phyloP scores from a whole-genome alignment of 2,797 vertebrate genomes.

The Cottoperca gobio region DNA sequence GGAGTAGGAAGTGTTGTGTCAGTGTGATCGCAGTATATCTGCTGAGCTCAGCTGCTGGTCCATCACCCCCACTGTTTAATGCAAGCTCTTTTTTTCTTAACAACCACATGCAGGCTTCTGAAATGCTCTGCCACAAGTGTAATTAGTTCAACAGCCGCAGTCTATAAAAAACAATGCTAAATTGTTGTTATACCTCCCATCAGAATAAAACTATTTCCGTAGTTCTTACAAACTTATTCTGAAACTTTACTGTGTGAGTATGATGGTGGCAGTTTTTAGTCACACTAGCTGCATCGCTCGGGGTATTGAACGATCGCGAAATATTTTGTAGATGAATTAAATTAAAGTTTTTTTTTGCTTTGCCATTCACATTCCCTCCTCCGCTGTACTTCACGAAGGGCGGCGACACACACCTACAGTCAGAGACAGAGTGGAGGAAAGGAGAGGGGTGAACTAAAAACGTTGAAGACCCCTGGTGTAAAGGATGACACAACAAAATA shows the following conservation, averaged over 20 bases:
- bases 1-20: slow-evolving; percentile 9
- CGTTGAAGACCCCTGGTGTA: no score
- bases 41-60: slow-evolving; percentile 11
- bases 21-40: slow-evolving; percentile 14
- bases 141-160: neutral
- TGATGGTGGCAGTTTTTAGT: neutral
- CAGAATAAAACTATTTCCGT: neutral
- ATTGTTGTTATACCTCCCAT: neutral
- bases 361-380: no score
- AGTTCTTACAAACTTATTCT: neutral
- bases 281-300: neutral
- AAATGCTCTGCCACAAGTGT: neutral
- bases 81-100: neutral
- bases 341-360: no score
- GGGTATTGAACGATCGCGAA: no score
- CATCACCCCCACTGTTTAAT: slow-evolving; percentile 13
- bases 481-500: neutral
- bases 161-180: neutral
- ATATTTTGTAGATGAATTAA: no score
- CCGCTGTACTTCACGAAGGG: no score
- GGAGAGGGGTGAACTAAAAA: no score
- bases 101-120: neutral
- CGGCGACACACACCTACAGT: no score
- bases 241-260: neutral
- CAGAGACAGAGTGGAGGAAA: no score